phyloP scores from a whole-genome alignment of 2,797 vertebrate genomes.

The Luscinia luscinia region DNA sequence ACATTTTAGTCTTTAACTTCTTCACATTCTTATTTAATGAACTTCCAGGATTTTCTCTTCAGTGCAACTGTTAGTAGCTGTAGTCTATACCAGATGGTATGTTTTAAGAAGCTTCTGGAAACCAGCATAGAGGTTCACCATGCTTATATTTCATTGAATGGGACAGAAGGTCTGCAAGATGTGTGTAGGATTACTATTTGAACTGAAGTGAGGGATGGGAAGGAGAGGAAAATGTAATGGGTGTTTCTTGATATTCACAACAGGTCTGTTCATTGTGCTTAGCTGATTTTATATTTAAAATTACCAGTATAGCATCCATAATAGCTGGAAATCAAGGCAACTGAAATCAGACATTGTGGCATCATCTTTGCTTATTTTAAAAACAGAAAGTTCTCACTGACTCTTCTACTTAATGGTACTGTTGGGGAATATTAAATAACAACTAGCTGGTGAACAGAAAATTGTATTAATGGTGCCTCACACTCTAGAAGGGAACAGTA shows the following conservation, averaged over 20 bases:
- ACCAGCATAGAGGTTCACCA: background rate
- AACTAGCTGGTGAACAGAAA: background rate
- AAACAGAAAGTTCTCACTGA: background rate
- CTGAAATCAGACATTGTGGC: background rate
- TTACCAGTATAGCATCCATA: background rate
- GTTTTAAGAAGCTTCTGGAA: background rate
- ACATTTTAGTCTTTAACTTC: background rate
- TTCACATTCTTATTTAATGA: background rate
- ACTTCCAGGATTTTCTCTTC: background rate
- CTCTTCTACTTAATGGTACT: background rate
- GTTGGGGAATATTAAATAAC: background rate
- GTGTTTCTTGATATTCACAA: background rate
- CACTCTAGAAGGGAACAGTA: background rate
- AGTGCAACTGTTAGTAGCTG: background rate
- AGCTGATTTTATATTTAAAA: background rate
- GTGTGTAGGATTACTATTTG: background rate
- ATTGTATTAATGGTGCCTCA: background rate
- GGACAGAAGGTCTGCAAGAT: conserved; percentile 20
- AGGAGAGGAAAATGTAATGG: background rate
- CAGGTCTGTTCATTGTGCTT: background rate
- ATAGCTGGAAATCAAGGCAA: background rate
- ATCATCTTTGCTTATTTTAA: background rate
- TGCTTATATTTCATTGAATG: background rate
- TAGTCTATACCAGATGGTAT: background rate
- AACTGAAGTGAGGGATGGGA: background rate